phyloP scores from a whole-genome alignment of 2,888 invertebrate species.

The Cephus pygmeus region DNA sequence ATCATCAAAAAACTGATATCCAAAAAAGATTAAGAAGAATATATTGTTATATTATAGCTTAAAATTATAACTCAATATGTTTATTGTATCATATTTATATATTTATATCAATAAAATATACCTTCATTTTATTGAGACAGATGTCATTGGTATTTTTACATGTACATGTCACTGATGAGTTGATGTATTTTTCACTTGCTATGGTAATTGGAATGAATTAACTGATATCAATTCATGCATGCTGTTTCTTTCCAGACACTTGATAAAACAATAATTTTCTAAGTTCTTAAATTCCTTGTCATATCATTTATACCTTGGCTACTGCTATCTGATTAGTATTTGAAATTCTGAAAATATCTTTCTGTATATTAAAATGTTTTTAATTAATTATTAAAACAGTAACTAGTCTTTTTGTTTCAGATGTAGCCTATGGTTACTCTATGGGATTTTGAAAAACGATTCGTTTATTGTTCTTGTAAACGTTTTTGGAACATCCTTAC shows the following conservation, averaged over 20 bases:
- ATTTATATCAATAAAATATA: not conserved
- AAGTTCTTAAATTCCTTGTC: not conserved
- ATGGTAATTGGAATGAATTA: not conserved
- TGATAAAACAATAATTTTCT: not conserved
- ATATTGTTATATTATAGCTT: not conserved
- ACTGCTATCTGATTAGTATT: too few species aligned
- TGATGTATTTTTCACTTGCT: not conserved
- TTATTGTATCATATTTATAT: not conserved
- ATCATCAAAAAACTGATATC: too few species aligned
- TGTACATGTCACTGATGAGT: not conserved
- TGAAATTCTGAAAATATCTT: not conserved
- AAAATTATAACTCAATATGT: not conserved
- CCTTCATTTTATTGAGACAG: not conserved
- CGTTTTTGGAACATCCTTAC: constrained; percentile 77
- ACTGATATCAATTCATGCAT: not conserved
- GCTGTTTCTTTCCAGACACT: not conserved
- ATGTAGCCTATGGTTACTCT: constrained; percentile 82
- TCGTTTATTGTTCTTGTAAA: constrained; percentile 81
- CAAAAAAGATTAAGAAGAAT: not conserved
- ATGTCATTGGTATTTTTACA: not conserved
- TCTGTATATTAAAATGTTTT: not conserved
- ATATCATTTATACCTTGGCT: not conserved
- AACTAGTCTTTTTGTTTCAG: constrained; percentile 66
- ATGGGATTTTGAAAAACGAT: constrained; percentile 81
- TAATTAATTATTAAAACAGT: constrained; percentile 7